phyloP scores from a whole-genome alignment of 2,797 vertebrate species.

The Notoglanidium macrostoma region DNA sequence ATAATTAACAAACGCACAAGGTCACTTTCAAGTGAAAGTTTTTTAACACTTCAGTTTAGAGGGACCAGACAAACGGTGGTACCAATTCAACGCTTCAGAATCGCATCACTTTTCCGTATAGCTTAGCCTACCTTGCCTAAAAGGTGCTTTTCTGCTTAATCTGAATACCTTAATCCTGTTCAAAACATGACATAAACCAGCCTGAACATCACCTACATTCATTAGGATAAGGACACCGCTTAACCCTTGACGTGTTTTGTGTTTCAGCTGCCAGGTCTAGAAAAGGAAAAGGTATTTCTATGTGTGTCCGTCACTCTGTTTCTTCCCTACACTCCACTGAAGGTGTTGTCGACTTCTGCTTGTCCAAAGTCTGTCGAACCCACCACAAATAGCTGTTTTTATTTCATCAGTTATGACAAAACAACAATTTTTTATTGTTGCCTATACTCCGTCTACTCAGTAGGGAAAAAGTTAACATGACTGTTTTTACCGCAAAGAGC shows the following conservation, averaged over 20 bases:
- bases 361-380: conserved; percentile 13
- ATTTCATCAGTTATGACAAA: conserved; percentile 35
- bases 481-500: not conserved
- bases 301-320: conserved; percentile 44
- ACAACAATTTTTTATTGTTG: not conserved
- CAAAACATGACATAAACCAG: not conserved
- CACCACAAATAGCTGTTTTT: not conserved
- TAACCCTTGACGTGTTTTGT: conserved; percentile 71
- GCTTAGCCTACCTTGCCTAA: not conserved
- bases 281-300: conserved; percentile 80
- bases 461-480: not conserved
- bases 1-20: not conserved
- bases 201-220: not conserved
- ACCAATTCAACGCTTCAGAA: not conserved
- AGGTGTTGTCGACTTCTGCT: conserved; percentile 38
- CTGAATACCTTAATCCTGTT: not conserved
- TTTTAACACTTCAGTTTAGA: not conserved
- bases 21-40: too few relatives aligned
- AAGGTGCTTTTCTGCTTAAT: not conserved
- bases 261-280: conserved; percentile 81
- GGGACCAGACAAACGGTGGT: not conserved
- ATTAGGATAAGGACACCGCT: conserved; percentile 21
- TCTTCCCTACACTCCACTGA: conserved; percentile 53
- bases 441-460: not conserved
- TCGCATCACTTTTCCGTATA: not conserved